Conservation (phyloP, 2,797 vertebrate species). For the Heterohyrax brucei region DNA sequence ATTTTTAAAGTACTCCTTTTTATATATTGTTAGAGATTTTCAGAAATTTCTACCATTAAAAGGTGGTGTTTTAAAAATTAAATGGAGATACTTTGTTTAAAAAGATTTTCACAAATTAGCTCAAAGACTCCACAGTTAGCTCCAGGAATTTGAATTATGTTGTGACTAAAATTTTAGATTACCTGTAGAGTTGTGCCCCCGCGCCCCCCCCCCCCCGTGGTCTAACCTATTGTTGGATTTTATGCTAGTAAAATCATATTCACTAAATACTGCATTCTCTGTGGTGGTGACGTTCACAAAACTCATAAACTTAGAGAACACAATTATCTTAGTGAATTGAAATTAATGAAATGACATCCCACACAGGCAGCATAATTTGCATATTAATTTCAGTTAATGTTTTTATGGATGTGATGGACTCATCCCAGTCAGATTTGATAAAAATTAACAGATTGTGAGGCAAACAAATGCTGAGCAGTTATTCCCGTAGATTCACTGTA, state of each 20-base stretch:
- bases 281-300: constrained; percentile 88
- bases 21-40: not conserved
- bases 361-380: constrained; percentile 91
- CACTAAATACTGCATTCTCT: constrained; percentile 91
- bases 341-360: constrained; percentile 92
- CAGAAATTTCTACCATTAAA: not conserved
- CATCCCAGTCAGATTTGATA: constrained; percentile 90
- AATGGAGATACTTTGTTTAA: not conserved
- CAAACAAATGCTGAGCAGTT: constrained; percentile 87
- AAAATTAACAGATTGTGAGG: constrained; percentile 88
- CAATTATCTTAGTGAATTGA: constrained; percentile 92
- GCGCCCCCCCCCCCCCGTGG: not conserved
- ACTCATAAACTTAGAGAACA: constrained; percentile 93
- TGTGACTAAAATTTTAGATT: constrained; percentile 58
- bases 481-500: constrained; percentile 84
- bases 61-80: constrained; percentile 57
- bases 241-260: constrained; percentile 88
- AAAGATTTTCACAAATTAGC: not conserved
- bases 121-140: constrained; percentile 28
- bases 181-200: not conserved
- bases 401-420: constrained; percentile 91
- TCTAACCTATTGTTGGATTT: constrained; percentile 71
- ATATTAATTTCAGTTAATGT: constrained; percentile 93
- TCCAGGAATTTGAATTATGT: constrained; percentile 76
- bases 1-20: not conserved